Evolutionary conservation across 2,888 invertebrate genomes (phyloP).

Genomic region (Neoascia interrupta): DNA sequence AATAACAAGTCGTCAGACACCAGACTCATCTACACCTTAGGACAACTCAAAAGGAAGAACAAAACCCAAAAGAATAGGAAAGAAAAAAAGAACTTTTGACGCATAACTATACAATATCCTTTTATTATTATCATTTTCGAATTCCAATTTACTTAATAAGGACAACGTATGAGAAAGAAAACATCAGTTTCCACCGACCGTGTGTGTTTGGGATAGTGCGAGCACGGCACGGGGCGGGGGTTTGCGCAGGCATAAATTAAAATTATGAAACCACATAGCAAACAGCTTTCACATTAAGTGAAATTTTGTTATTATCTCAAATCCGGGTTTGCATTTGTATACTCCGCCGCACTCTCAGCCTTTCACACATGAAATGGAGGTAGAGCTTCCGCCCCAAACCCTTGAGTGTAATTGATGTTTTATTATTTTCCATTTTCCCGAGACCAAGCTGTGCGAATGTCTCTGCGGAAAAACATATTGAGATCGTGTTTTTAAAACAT

Average conservation of each 20-base stretch:
- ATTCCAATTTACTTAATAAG: constrained; percentile 65
- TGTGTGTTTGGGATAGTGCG: constrained; percentile 1
- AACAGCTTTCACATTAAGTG: constrained; percentile 65
- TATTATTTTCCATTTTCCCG: constrained; percentile 57
- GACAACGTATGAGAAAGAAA: constrained; percentile 43
- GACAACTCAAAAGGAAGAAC: no score
- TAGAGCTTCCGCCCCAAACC: constrained; percentile 7
- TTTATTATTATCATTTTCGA: constrained; percentile 60
- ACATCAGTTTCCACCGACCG: constrained; percentile 42
- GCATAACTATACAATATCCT: constrained; percentile 28
- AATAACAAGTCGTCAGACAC: constrained; percentile 51
- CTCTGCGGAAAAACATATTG: constrained; percentile 60
- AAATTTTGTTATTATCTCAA: constrained; percentile 61
- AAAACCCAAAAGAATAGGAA: background rate
- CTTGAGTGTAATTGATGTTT: constrained; percentile 65
- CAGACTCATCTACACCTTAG: background rate
- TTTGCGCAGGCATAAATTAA: constrained; percentile 57
- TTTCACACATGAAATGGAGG: background rate
- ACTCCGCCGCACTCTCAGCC: no score
- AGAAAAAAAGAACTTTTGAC: constrained; percentile 8
- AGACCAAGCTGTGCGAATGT: constrained; percentile 49
- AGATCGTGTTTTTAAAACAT: constrained; percentile 66
- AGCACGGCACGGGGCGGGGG: constrained; percentile 10
- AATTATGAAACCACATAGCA: constrained; percentile 66
- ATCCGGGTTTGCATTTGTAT: constrained; percentile 28